Evolutionary conservation across 1,140 invertebrate species (phyloP).

Genomic region (Aphaenogaster ashmeadi): DNA sequence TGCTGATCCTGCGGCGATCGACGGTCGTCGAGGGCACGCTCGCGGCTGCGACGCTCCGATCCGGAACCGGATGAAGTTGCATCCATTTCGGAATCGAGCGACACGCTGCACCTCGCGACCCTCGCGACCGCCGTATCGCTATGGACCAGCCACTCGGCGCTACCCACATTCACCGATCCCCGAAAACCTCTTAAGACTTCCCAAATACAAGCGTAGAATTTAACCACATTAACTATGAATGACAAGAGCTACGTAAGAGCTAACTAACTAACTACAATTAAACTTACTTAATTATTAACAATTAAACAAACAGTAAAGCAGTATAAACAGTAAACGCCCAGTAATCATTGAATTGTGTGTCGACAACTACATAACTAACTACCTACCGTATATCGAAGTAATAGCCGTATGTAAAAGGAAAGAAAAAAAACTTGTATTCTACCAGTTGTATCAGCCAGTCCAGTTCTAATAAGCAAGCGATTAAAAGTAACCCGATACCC

Average conservation of each 20-base stretch:
- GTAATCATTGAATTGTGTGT: slow-evolving; percentile 88
- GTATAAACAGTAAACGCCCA: slow-evolving; percentile 87
- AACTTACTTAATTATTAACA: slow-evolving; percentile 88
- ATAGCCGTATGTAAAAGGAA: slow-evolving; percentile 88
- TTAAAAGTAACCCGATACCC: slow-evolving; percentile 83
- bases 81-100: slow-evolving; percentile 13
- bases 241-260: slow-evolving; percentile 87
- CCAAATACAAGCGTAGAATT: slow-evolving; percentile 86
- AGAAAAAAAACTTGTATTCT: slow-evolving; percentile 86
- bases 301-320: slow-evolving; percentile 87
- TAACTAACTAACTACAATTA: slow-evolving; percentile 88
- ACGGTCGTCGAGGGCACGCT: slow-evolving; percentile 66
- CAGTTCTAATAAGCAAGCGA: slow-evolving; percentile 87
- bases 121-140: slow-evolving; percentile 44
- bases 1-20: slow-evolving; percentile 74
- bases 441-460: slow-evolving; percentile 87
- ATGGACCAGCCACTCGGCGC: slow-evolving; percentile 57
- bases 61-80: neutral
- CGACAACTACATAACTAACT: slow-evolving; percentile 88
- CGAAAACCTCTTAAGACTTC: slow-evolving; percentile 39
- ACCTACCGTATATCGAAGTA: slow-evolving; percentile 88
- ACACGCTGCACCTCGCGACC: neutral
- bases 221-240: slow-evolving; percentile 86
- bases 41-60: neutral
- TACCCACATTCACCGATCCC: slow-evolving; percentile 62